Evolutionary conservation across 2,113 vertebrate species (phyloP).

Genomic region (Myiozetetes cayanensis): DNA sequence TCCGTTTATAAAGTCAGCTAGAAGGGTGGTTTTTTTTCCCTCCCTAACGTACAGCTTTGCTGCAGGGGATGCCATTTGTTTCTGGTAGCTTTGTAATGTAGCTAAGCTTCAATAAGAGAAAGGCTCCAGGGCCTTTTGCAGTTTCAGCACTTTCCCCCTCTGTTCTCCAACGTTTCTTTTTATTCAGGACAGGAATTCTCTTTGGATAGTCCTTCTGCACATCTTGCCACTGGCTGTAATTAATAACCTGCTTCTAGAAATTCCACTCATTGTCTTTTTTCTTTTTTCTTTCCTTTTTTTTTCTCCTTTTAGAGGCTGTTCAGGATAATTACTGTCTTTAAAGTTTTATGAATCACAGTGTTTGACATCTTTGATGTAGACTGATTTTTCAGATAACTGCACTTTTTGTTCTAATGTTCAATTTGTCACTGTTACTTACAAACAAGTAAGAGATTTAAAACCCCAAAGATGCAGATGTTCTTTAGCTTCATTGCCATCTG

Average conservation of each 20-base stretch:
- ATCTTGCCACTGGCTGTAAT: constrained; percentile 72
- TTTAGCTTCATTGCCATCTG: constrained; percentile 59
- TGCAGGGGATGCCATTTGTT: constrained; percentile 20
- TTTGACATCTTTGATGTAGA: constrained; percentile 47
- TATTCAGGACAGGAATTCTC: constrained; percentile 61
- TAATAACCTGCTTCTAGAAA: constrained; percentile 66
- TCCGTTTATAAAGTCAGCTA: background rate
- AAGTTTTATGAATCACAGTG: constrained; percentile 67
- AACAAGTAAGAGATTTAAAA: constrained; percentile 68
- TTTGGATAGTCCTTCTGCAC: constrained; percentile 54
- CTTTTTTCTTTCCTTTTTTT: background rate
- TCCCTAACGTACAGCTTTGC: background rate
- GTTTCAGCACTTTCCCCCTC: constrained; percentile 31
- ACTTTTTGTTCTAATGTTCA: constrained; percentile 60
- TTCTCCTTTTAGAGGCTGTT: constrained; percentile 11
- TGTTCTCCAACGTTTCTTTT: constrained; percentile 57
- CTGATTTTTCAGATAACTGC: constrained; percentile 39
- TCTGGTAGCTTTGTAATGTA: background rate
- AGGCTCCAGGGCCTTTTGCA: constrained; percentile 10
- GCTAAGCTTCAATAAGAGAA: background rate
- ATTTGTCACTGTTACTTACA: constrained; percentile 57
- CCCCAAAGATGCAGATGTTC: constrained; percentile 61
- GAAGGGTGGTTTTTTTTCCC: background rate
- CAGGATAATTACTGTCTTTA: constrained; percentile 67
- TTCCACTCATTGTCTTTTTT: constrained; percentile 57